Evolutionary conservation across 2,888 invertebrate species (phyloP), one percentile per base, ranked within the genome.

Genomic region (Suillia variegata): DNA sequence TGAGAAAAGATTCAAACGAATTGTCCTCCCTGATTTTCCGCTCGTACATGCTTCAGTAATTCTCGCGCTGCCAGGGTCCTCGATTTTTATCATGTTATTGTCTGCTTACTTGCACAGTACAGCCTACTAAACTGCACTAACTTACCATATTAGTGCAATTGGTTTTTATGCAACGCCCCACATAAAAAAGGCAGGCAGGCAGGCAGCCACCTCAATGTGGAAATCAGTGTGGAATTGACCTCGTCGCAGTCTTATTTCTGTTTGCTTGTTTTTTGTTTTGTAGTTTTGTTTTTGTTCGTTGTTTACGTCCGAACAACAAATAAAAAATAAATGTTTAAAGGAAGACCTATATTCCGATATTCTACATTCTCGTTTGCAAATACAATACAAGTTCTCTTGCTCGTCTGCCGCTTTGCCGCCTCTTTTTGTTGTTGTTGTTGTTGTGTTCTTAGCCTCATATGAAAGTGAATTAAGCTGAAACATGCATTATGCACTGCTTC

Each of bases 211-310:
- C 5, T 33, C 31, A 31, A 12, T 53, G 18, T 56, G 48, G 48
- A 52, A 61, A 59, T 63, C 61, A 57, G 48, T 59, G 55, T 53
- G 49, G 42, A 55, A 63, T 58, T 62, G 59, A 61, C 61, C 63
- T 64, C 59, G 58, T 53, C 33, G 52, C 17, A 12, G 6, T 21
- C 18, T 26, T 34, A 34, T 22, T 42, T 22, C n/a, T 10, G 22
- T 42, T 54, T n/a, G 21, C 31, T 13, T 24, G 17, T 47, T 54
- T 17, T 38, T 45, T 45, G n/a, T n/a, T n/a, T 53, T 18, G 52
- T 31, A 12, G 6, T 21, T 10, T 26, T 34, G 20, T 22, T 42
- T 22, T n/a, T 10, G 22, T 42, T 54, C 8, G 21, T 26, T 13
- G 15, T 17, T 38, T 45, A 18, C 20, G 45, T 18, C 5, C 18